Base-by-base conservation (phyloP, 2,797 vertebrate genomes). In the Pogoniulus pusillus region DNA sequence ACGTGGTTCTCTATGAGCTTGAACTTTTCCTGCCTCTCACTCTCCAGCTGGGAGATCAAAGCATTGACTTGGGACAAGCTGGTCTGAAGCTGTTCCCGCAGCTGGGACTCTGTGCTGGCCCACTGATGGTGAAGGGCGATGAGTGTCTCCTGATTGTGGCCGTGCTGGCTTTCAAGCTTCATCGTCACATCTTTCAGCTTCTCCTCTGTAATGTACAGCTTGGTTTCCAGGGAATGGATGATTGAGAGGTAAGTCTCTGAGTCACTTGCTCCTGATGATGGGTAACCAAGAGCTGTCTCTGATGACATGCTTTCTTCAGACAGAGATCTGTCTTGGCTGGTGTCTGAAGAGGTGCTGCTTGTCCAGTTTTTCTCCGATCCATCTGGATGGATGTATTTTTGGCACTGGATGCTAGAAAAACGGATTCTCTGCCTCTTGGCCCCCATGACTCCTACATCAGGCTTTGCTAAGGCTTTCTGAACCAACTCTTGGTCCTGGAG, bases 341-440 rank as follows among this genome's bases (percentile, higher is more conserved):
- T 97, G 59, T 98, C 98, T 5, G 96, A 97, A 39, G 98, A 98
- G 1, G 96, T 96, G 73, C 96, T 98, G 91, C 97, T 98, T 17
- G 97, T 93, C 95, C 97, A 97, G 77, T 96, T 95, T 65, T 97
- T 96, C 60, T 98, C 98, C 0, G 97, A 92, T 37, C 97, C 97
- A 1, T 99, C 98, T 1, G 97, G 91, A 39, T 97, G 98, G 17
- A 98, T 96, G 43, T 99, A 99, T 92, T 98, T 99, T 96, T 99
- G 99, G 96, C 99, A 98, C 92, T 99, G 99, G 94, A 99, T 99
- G 37, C 96, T 99, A 1, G 99, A 98, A 96, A 99, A 99, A 22
- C 98, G 98, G 86, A 99, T 99, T 87, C 98, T 98, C 96, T 98
- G 99, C 85, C 98, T 98, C 95, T 99, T 99, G 68, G 97, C 89